Base-by-base conservation (phyloP, 2,888 invertebrate species). In the Tupiocoris notatus region DNA sequence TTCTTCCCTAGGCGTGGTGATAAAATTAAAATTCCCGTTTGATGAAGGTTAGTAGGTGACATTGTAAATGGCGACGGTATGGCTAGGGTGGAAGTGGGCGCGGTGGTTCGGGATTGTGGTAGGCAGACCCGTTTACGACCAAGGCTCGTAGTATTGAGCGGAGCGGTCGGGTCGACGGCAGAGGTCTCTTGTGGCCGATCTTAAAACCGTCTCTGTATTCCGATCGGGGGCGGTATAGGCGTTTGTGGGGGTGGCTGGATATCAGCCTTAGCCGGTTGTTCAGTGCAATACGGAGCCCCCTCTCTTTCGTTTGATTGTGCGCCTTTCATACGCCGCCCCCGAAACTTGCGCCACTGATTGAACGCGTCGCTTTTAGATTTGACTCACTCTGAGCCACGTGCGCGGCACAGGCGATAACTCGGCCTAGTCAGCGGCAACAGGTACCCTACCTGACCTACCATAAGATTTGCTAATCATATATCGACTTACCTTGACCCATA, bases 171-270 rank as follows among this genome's bases (percentile, higher is more conserved):
- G 62, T 24, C 39, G 70, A 59, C 23, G 9, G n/a, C 54, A 54
- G 62, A 62, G 73, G 23, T 22, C 73, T 73, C 73, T 73, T 62
- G 61, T 62, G 73, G 73, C 62, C 73, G 62, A 39, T 62, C 39
- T 21, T 6, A 7, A 22, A 17, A 73, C 9, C 62, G n/a, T 2
- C n/a, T n/a, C 16, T 82, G 83, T 64, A 79, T 83, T 78, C 85
- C 85, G 79, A n/a, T n/a, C 20, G 61, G 83, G 83, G 21, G 82
- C 83, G 65, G 82, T 84, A 54, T 75, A 81, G 65, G 78, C 79
- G 79, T 62, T 39, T 81, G 83, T 16, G 83, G 77, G 24, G 58
- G 39, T 12, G 39, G 39, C 39, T 3, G 39, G 12, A 39, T 39
- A 39, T 39, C 39, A 12, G 39, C 39, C 39, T 39, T 12, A 3